phyloP scores from a whole-genome alignment of 2,113 vertebrate genomes.

The Prionailurus viverrinus region DNA sequence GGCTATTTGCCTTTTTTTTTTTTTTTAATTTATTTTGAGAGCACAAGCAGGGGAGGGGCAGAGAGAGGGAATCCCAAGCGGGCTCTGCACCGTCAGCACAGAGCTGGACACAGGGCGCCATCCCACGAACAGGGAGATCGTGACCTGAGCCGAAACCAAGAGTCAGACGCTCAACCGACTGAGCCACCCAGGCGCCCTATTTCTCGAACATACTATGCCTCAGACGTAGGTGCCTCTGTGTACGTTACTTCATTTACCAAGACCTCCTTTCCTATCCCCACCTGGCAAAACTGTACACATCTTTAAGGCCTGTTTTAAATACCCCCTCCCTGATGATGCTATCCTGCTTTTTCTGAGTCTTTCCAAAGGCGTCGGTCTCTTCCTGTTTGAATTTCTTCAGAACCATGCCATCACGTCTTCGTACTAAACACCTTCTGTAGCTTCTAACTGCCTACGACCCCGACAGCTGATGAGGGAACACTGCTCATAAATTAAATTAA shows the following conservation, averaged over 20 bases:
- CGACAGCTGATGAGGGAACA: not conserved
- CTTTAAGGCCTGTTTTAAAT: not conserved
- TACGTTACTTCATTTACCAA: not conserved
- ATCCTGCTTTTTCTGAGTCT: not conserved
- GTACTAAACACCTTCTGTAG: not conserved
- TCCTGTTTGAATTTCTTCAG: constrained; percentile 39
- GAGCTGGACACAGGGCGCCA: no score
- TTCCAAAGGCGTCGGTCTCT: not conserved
- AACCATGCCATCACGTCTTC: not conserved
- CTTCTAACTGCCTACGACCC: not conserved
- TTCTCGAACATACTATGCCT: not conserved
- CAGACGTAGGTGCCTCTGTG: rapidly evolving
- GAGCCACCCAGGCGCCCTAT: not conserved
- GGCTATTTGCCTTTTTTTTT: not conserved
- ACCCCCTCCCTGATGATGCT: not conserved
- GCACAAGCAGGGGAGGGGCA: no score
- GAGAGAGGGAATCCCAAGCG: no score
- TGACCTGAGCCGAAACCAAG: no score
- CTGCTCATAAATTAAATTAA: not conserved
- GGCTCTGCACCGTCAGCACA: no score
- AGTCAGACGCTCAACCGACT: no score
- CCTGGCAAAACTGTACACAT: not conserved
- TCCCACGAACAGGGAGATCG: no score
- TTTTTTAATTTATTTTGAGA: no score
- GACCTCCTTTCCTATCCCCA: no score